Evolutionary conservation across 2,888 invertebrate species (phyloP), one percentile per base, ranked within the genome.

Genomic region (Drosophila neonasuta): DNA sequence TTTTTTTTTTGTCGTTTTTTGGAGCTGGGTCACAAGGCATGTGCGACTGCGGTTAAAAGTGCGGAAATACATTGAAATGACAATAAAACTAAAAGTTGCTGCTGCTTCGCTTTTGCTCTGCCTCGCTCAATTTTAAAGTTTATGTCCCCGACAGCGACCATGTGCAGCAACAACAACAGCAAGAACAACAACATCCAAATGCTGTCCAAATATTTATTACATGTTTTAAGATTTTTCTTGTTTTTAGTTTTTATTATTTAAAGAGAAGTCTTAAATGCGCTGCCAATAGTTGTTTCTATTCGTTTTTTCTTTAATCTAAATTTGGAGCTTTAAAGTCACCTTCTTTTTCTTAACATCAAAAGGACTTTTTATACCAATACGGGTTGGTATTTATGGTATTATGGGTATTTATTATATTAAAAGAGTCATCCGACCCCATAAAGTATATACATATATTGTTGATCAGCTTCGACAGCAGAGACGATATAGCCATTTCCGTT

Each of bases 41-140:
- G 68, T 75, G 79, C 70, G 57, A 82, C 83, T 83, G 84, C 87
- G 80, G 87, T 86, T 83, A 83, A 87, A 86, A 84, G 87, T 80
- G 86, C 87, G 86, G 84, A 87, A 87, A 84, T 87, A 83, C 80
- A 87, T 86, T 87, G 84, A 83, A 87, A 86, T 80, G 84, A 85
- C 87, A 87, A 83, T 85, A 86, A 85, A 87, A 87, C 87, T 78
- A 84, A 86, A 87, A 84, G 69, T 77, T 82, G 70, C 70, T 73
- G 65, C 61, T 61, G 61, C 71, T 65, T 54, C 74, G 59, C 54
- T 58, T 60, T 60, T 52, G 70, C 66, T 64, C 60, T 68, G 60
- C 58, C 56, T 44, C 60, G 54, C 75, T 76, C 76, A 70, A 74
- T 76, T 80, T 80, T 80, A 79, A 86, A 86, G 71, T 84, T 86